Percentiles rank a stretch among this genome's conserved stretches.
phyloP scores from a whole-genome alignment of 2,888 invertebrate species.

The Amphipyra berbera region DNA sequence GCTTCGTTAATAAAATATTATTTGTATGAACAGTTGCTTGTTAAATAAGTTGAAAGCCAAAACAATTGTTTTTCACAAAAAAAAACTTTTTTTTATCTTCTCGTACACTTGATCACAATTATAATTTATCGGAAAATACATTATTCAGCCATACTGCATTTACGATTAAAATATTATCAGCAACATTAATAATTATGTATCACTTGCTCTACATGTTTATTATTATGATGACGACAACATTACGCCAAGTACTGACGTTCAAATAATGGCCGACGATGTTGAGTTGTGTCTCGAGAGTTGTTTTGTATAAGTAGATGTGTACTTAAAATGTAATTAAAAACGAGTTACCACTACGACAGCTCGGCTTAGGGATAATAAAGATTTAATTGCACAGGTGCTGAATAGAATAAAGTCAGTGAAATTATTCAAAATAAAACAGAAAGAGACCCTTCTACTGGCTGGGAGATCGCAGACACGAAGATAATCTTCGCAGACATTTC shows the following conservation, averaged over 20 bases:
- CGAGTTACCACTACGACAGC: conserved; percentile 73
- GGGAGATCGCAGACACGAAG: conserved; percentile 46
- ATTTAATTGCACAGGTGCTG: conserved; percentile 76
- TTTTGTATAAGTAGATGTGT: conserved; percentile 69
- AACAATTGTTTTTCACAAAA: too few relatives aligned
- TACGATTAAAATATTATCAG: conserved; percentile 44
- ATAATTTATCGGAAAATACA: conserved; percentile 1
- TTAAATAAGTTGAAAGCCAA: too few relatives aligned
- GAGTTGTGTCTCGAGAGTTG: conserved; percentile 65
- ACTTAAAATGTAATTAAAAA: conserved; percentile 83
- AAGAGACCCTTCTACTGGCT: conserved; percentile 36
- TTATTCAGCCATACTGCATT: conserved; percentile 13
- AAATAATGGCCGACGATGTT: conserved; percentile 65
- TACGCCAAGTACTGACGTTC: conserved; percentile 53
- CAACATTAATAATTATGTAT: conserved; percentile 51
- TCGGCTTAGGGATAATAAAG: conserved; percentile 75
- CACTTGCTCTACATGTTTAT: conserved; percentile 60
- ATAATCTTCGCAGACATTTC: conserved; percentile 45
- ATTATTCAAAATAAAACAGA: conserved; percentile 68
- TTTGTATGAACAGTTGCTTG: not conserved
- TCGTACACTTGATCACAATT: too few relatives aligned
- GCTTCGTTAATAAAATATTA: not conserved
- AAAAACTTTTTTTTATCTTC: too few relatives aligned
- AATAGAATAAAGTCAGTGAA: conserved; percentile 65
- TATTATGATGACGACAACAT: conserved; percentile 63